A percentile compares a stretch with the other conserved stretches of the same genome.
phyloP scores from a whole-genome alignment of 2,113 vertebrate species.

The Mugil cephalus region DNA sequence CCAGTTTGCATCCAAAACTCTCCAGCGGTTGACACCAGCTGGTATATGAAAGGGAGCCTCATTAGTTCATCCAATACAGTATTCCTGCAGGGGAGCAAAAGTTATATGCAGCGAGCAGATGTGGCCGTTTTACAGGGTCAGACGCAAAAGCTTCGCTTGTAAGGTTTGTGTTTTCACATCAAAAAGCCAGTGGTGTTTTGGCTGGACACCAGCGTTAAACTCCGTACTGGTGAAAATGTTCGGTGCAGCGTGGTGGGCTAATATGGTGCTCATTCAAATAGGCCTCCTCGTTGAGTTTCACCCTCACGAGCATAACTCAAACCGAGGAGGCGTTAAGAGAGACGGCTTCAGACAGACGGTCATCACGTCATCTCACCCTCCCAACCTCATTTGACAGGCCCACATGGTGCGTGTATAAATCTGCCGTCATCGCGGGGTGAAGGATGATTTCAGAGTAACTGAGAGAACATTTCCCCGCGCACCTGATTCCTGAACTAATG shows the following conservation, averaged over 20 bases:
- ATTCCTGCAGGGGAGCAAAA: slow-evolving; percentile 4
- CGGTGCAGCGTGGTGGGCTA: not conserved
- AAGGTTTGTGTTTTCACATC: not conserved
- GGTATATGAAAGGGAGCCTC: not conserved
- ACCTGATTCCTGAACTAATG: not conserved
- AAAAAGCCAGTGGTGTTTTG: too few relatives aligned
- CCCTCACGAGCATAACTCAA: not conserved
- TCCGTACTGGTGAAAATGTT: too few relatives aligned
- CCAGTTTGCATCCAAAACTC: not conserved
- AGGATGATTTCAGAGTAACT: not conserved
- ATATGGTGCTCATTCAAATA: not conserved
- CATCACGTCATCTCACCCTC: slow-evolving; percentile 5
- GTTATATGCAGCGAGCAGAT: not conserved
- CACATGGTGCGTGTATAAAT: not conserved
- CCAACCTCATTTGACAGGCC: slow-evolving; percentile 1
- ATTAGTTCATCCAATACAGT: slow-evolving; percentile 2
- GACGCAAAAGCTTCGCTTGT: not conserved
- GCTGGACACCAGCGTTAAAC: too few relatives aligned
- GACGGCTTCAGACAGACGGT: not conserved
- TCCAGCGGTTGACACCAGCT: not conserved
- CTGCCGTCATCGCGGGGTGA: not conserved
- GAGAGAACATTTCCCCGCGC: not conserved
- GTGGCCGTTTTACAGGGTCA: not conserved
- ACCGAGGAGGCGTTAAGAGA: not conserved
- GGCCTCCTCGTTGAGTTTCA: not conserved